phyloP scores from a whole-genome alignment of 2,888 invertebrate genomes.

The Aspidiotus rigidus region DNA sequence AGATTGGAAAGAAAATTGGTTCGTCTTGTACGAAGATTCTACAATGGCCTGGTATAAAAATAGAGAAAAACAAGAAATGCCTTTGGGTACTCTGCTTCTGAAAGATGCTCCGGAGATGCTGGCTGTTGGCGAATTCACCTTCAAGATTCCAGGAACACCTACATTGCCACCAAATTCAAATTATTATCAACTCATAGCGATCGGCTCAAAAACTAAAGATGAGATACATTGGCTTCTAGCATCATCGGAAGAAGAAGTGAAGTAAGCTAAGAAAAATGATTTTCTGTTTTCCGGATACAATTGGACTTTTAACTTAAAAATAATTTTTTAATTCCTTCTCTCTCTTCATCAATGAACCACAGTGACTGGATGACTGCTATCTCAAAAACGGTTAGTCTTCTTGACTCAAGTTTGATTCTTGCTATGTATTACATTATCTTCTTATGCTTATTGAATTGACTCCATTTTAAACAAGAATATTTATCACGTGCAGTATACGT shows the following conservation, averaged over 20 bases:
- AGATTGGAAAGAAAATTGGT: slow-evolving; percentile 76
- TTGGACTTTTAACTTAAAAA: background rate
- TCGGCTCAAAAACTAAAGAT: slow-evolving; percentile 61
- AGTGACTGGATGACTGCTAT: slow-evolving; percentile 74
- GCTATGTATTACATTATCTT: too few relatives aligned
- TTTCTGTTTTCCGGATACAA: background rate
- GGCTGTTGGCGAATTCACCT: slow-evolving; percentile 71
- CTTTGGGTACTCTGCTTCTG: slow-evolving; percentile 51
- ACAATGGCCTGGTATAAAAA: slow-evolving; percentile 80
- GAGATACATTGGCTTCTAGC: slow-evolving; percentile 74
- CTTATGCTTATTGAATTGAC: too few relatives aligned
- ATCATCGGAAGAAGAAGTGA: slow-evolving; percentile 65
- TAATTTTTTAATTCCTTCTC: background rate
- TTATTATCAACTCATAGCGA: slow-evolving; percentile 64
- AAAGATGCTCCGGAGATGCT: slow-evolving; percentile 72
- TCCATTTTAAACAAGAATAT: too few relatives aligned
- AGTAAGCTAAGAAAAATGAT: slow-evolving; percentile 48
- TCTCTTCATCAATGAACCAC: slow-evolving; percentile 34
- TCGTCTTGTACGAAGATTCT: slow-evolving; percentile 72
- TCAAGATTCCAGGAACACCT: slow-evolving; percentile 64
- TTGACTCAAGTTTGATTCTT: too few relatives aligned
- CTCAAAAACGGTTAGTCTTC: slow-evolving; percentile 61
- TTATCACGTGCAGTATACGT: too few relatives aligned
- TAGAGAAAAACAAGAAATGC: slow-evolving; percentile 46
- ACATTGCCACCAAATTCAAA: slow-evolving; percentile 59